Percentiles rank a stretch among this genome's conserved stretches.
Evolutionary conservation across 1,140 invertebrate genomes (phyloP).

Genomic region (Pemphigus obesinymphae): DNA sequence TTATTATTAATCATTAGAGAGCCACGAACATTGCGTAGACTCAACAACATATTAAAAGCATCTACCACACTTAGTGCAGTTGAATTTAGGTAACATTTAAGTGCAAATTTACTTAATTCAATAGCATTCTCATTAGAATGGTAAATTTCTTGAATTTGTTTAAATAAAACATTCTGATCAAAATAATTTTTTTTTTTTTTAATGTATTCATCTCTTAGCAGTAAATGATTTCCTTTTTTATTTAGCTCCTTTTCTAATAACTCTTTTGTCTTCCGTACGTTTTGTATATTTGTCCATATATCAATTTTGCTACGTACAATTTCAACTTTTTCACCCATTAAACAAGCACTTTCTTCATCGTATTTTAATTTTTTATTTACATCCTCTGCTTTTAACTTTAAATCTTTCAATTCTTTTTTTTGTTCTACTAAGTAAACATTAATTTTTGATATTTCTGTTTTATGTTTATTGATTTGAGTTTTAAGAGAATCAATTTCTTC

Average conservation of each 20-base stretch:
- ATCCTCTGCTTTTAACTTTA: background rate
- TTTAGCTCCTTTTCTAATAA: constrained; percentile 8
- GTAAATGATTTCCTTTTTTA: background rate
- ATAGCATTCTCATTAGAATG: background rate
- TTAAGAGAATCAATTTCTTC: background rate
- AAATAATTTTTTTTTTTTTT: constrained; percentile 27
- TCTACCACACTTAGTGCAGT: background rate
- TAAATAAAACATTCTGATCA: background rate
- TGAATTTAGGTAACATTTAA: background rate
- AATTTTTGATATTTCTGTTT: background rate
- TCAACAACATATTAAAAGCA: constrained; percentile 2
- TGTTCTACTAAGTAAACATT: background rate
- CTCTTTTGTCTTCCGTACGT: background rate
- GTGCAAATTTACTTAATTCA: background rate
- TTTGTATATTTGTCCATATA: constrained; percentile 18
- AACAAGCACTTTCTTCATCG: background rate
- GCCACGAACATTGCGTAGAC: background rate
- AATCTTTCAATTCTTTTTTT: background rate
- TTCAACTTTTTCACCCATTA: background rate
- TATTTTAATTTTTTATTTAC: background rate
- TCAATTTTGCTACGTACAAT: background rate
- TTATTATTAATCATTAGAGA: background rate
- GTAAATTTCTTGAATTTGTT: constrained; percentile 9
- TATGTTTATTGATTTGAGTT: background rate
- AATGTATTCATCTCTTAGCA: background rate